Conservation (phyloP, 2,797 vertebrate genomes). For the Sylvia borin region DNA sequence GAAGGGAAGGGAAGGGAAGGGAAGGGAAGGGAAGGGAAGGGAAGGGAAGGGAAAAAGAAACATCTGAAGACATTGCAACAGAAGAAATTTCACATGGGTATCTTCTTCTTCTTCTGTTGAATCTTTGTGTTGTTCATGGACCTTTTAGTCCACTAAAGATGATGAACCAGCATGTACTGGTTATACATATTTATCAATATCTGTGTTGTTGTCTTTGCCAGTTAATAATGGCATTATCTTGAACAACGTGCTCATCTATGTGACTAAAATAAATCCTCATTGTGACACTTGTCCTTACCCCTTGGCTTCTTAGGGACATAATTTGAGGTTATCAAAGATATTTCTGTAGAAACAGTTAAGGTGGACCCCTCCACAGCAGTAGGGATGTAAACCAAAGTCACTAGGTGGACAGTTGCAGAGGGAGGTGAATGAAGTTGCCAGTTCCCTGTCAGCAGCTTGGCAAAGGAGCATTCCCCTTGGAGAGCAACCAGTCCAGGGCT, state of each 20-base stretch:
- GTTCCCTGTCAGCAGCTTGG: neutral
- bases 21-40: no score
- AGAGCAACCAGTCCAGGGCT: neutral
- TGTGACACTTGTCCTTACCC: rapidly evolving
- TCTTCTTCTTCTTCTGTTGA: neutral
- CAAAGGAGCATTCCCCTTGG: neutral
- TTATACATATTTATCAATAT: neutral
- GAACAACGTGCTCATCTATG: neutral
- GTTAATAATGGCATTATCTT: neutral
- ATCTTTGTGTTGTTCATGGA: neutral
- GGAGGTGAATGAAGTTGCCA: neutral
- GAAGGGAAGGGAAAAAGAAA: neutral
- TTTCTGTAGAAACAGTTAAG: neutral
- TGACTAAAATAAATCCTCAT: neutral
- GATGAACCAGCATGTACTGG: rapidly evolving
- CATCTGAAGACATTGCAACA: neutral
- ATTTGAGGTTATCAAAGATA: neutral
- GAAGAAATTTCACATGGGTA: neutral
- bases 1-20: no score
- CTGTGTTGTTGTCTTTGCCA: neutral
- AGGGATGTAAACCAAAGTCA: neutral
- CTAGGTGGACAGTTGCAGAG: neutral
- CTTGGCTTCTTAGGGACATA: neutral
- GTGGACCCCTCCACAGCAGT: neutral
- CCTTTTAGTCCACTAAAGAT: neutral